Evolutionary conservation across 2,797 vertebrate genomes (phyloP), one percentile per base, ranked within the genome.

Genomic region (Siniperca undulata): DNA sequence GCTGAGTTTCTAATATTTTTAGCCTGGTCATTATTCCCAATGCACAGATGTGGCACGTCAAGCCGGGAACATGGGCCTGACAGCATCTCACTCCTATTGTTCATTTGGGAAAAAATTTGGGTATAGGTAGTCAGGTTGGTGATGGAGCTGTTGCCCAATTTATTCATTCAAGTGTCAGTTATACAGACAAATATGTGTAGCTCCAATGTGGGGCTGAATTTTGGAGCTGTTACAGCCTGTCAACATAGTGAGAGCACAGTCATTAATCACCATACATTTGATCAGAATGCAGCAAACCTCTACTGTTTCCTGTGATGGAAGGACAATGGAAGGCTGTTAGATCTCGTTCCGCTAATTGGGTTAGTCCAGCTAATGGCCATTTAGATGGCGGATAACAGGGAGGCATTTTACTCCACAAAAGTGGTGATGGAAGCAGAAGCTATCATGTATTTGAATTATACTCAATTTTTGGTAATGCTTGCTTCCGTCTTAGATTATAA

Each of bases 231-330:
- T 91, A 80, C 86, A 86, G 91, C 80, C 93, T 94, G 93, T 94
- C 92, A 94, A 91, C 93, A 92, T 68, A 62, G 91, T 74, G 79
- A 82, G 86, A 86, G 88, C 92, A 81, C 89, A 93, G 95, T 95
- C 97, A 97, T 97, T 97, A 97, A 97, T 95, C 96, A 97, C 96
- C 96, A 93, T 95, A 94, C 96, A 97, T 96, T 95, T 97, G 97
- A 97, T 97, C 96, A 97, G 96, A 97, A 97, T 94, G 93, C 91
- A 94, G 94, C 95, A 94, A 94, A 92, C 89, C 93, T 94, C 94
- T 93, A 90, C 93, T 89, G 95, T 94, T 95, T 95, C 94, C 94
- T 95, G 94, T 95, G 95, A 95, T 95, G 94, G 94, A 93, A 92
- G 91, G 92, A 94, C 93, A 94, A 90, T 92, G 92, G 94, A 92